Conservation (phyloP, 2,797 vertebrate genomes). For the Oryzias dopingdopingensis region DNA sequence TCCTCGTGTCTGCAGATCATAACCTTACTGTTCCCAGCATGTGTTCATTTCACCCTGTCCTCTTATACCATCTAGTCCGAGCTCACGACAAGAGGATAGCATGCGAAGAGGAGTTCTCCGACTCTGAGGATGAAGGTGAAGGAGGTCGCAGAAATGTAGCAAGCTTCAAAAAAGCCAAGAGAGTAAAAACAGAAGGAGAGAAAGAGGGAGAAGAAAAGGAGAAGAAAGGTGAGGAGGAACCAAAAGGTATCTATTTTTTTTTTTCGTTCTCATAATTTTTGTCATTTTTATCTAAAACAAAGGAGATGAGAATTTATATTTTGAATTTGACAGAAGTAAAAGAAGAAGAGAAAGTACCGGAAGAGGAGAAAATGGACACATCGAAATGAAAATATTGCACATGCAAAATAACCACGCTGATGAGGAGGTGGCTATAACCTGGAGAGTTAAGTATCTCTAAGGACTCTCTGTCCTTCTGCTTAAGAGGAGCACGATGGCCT, state of each 20-base stretch:
- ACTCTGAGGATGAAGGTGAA: constrained; percentile 94
- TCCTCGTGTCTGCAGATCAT: neutral
- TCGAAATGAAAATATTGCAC: constrained; percentile 82
- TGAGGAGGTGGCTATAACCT: constrained; percentile 3
- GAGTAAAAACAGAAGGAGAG: constrained; percentile 91
- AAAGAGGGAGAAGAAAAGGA: constrained; percentile 88
- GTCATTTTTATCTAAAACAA: neutral
- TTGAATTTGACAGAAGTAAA: constrained; percentile 80
- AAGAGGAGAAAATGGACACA: constrained; percentile 92
- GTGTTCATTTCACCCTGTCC: constrained; percentile 2
- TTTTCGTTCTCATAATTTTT: constrained; percentile 6
- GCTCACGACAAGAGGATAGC: constrained; percentile 97
- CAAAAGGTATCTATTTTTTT: constrained; percentile 68
- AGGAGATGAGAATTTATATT: neutral
- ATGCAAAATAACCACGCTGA: constrained; percentile 7
- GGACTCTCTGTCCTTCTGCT: constrained; percentile 62
- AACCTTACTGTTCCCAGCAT: neutral
- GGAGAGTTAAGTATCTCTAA: constrained; percentile 22
- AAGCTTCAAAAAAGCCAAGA: constrained; percentile 93
- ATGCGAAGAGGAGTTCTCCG: constrained; percentile 96
- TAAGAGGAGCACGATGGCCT: constrained; percentile 79
- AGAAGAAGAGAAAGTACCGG: constrained; percentile 91
- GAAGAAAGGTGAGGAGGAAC: constrained; percentile 89
- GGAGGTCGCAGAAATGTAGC: constrained; percentile 89
- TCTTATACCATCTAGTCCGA: constrained; percentile 77